Conservation (phyloP, 2,888 invertebrate species). For the Sialis lutaria region DNA sequence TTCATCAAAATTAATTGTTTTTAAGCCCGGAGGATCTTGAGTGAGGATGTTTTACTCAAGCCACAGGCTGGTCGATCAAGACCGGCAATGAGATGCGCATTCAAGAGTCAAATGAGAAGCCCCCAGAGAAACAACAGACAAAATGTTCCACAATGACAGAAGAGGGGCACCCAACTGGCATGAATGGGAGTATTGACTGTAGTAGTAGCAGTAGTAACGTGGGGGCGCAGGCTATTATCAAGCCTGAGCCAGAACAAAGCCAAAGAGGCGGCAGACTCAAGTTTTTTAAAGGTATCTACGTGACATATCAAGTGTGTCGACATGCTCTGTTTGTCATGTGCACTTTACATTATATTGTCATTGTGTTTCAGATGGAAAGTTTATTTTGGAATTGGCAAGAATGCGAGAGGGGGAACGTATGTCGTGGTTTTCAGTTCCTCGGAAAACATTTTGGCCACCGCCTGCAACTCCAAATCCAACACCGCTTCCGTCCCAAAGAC, state of each 20-base stretch:
- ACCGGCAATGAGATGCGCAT: constrained; percentile 45
- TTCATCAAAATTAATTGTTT: neutral
- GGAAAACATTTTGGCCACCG: constrained; percentile 75
- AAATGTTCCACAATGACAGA: constrained; percentile 50
- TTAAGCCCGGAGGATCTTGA: too few species aligned
- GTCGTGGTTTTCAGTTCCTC: constrained; percentile 79
- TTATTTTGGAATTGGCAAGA: constrained; percentile 69
- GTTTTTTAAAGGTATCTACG: constrained; percentile 56
- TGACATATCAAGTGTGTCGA: neutral
- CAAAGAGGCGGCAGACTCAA: constrained; percentile 55
- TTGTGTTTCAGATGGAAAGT: constrained; percentile 58
- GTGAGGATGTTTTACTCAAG: constrained; percentile 17
- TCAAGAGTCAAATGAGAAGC: constrained; percentile 30
- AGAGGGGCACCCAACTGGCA: constrained; percentile 54
- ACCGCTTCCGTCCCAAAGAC: constrained; percentile 35
- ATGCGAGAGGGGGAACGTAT: constrained; percentile 62
- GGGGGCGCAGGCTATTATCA: constrained; percentile 26
- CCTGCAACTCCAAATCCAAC: constrained; percentile 49
- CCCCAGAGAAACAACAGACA: constrained; percentile 49
- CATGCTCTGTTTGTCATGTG: constrained; percentile 1
- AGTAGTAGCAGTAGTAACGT: constrained; percentile 30
- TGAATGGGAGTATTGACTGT: constrained; percentile 45
- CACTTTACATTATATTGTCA: neutral
- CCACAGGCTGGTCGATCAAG: constrained; percentile 23
- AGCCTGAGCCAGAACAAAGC: constrained; percentile 22